phyloP scores from a whole-genome alignment of 2,797 vertebrate genomes.

The Carduelis carduelis region DNA sequence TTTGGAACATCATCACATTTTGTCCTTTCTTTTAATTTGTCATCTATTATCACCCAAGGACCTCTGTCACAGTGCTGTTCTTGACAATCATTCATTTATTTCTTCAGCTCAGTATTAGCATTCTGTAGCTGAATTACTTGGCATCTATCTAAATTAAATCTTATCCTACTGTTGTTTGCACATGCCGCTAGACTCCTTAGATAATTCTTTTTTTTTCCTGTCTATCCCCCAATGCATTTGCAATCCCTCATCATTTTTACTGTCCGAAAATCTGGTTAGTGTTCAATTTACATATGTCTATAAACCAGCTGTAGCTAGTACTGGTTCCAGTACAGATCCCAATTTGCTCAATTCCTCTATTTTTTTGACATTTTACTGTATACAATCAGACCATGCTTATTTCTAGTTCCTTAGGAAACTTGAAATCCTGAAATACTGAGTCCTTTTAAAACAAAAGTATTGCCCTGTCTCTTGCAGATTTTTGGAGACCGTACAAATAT shows the following conservation, averaged over 20 bases:
- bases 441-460: background rate
- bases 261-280: conserved; percentile 41
- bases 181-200: conserved; percentile 25
- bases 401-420: background rate
- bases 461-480: background rate
- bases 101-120: conserved; percentile 44
- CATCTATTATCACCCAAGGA: conserved; percentile 33
- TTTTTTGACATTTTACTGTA: background rate
- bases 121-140: conserved; percentile 41
- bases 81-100: conserved; percentile 33
- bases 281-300: conserved; percentile 11
- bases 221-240: background rate
- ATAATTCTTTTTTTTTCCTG: background rate
- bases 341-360: background rate
- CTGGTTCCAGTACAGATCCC: background rate
- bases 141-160: conserved; percentile 73
- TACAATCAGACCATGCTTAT: background rate
- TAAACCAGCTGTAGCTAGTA: background rate
- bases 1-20: conserved; percentile 7
- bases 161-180: conserved; percentile 57
- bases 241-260: conserved; percentile 30
- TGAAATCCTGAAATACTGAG: background rate
- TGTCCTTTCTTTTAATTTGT: conserved; percentile 47
- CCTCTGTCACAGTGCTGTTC: background rate
- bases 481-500: background rate